Conservation (phyloP, 2,113 vertebrate species). For the Brachyhypopomus occidentalis region DNA sequence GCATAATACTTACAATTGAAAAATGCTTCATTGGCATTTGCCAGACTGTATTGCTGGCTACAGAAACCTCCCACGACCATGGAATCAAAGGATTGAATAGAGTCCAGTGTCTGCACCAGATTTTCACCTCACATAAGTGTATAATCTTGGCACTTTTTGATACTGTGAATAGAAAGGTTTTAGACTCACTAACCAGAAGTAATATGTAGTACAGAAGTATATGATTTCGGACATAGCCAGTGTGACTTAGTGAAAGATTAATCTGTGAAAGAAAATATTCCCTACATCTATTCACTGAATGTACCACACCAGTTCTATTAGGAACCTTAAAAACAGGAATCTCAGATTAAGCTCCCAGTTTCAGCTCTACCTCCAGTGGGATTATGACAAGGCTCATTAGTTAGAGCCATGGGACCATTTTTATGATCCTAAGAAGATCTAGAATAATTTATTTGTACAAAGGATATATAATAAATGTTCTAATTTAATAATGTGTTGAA, state of each 20-base stretch:
- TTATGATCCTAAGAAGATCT: conserved; percentile 9
- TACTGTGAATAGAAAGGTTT: no score
- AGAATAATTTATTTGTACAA: conserved; percentile 53
- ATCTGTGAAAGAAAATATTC: background rate
- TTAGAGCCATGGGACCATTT: conserved; percentile 44
- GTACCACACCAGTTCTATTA: background rate
- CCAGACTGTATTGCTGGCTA: no score
- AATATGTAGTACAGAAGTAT: no score
- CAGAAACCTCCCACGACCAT: no score
- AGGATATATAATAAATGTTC: conserved; percentile 26
- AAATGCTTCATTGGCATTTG: no score
- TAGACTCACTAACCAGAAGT: no score
- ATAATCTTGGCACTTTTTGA: no score
- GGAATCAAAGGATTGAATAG: no score
- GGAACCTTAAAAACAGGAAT: background rate
- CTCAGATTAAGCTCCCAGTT: background rate
- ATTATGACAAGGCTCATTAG: background rate
- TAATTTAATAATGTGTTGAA: conserved; percentile 31
- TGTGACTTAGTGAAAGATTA: background rate
- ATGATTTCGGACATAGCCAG: no score
- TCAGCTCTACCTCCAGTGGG: conserved; percentile 33
- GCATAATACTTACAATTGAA: no score
- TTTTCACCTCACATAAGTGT: no score
- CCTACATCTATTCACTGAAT: background rate
- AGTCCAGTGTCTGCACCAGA: no score